These are phyloP conservation scores for Myotis davidii DNA, from an alignment of 2,113 vertebrate genomes.

Conservation along the genomic window DNA sequence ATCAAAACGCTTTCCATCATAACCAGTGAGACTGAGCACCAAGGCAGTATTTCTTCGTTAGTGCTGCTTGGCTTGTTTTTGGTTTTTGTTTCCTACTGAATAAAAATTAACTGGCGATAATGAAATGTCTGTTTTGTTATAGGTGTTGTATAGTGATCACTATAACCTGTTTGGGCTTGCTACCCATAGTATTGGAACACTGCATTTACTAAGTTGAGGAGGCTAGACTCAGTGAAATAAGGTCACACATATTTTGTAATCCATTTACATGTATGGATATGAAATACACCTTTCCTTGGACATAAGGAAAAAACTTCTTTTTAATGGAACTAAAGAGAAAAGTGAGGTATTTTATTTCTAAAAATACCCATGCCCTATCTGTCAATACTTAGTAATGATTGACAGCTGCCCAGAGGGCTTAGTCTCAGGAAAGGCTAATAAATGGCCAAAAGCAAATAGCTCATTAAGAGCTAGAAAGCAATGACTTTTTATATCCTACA, in stretches of 20 bases:
- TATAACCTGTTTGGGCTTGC: slow-evolving; percentile 42
- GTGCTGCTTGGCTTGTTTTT: slow-evolving; percentile 49
- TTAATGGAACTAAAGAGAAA: slow-evolving; percentile 54
- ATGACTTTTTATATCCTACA: slow-evolving; percentile 64
- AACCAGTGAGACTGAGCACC: slow-evolving; percentile 5
- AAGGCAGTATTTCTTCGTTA: slow-evolving; percentile 78
- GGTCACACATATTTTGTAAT: slow-evolving; percentile 12
- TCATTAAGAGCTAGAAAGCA: slow-evolving; percentile 68
- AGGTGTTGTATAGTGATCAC: background rate
- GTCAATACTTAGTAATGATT: slow-evolving; percentile 53
- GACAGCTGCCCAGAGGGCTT: slow-evolving; percentile 61
- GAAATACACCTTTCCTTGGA: slow-evolving; percentile 57
- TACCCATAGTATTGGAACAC: background rate
- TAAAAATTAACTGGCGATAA: slow-evolving; percentile 75
- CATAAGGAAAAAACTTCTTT: background rate
- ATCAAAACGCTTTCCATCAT: slow-evolving; percentile 53
- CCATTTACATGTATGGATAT: slow-evolving; percentile 43
- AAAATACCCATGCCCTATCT: slow-evolving; percentile 11
- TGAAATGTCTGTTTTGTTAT: slow-evolving; percentile 67
- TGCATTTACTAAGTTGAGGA: background rate
- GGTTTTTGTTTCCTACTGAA: slow-evolving; percentile 65
- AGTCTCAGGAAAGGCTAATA: slow-evolving; percentile 63
- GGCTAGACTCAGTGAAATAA: slow-evolving; percentile 32
- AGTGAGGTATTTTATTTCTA: slow-evolving; percentile 56
- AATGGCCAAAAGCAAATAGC: slow-evolving; percentile 62